Conservation (phyloP, 2,888 invertebrate genomes). For the Scaptodrosophila latifasciaeformis region DNA sequence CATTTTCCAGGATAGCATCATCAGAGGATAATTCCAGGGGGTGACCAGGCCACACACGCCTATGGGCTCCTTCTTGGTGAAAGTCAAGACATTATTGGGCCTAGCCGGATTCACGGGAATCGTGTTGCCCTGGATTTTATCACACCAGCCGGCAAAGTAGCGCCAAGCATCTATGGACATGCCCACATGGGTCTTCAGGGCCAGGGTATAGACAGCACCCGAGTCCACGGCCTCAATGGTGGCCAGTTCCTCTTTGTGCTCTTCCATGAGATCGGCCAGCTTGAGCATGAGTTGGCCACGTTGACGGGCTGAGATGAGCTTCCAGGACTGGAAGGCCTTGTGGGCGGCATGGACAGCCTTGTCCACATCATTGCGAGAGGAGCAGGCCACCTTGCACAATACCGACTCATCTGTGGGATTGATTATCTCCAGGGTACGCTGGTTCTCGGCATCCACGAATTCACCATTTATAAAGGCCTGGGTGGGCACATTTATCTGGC, state of each 20-base stretch:
- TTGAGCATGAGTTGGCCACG: conserved; percentile 89
- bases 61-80: conserved; percentile 93
- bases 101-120: conserved; percentile 95
- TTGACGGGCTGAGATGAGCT: conserved; percentile 94
- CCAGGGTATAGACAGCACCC: conserved; percentile 97
- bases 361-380: conserved; percentile 87
- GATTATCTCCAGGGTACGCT: conserved; percentile 80
- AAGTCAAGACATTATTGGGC: conserved; percentile 91
- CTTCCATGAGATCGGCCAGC: conserved; percentile 95
- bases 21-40: conserved; percentile 98
- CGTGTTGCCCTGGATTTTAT: conserved; percentile 93
- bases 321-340: conserved; percentile 94
- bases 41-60: conserved; percentile 95
- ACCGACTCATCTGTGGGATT: conserved; percentile 91
- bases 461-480: conserved; percentile 94
- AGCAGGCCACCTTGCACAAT: conserved; percentile 85
- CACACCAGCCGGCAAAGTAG: conserved; percentile 98
- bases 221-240: conserved; percentile 95
- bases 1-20: conserved; percentile 99
- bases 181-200: conserved; percentile 96
- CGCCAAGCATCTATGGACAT: conserved; percentile 99
- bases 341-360: conserved; percentile 91
- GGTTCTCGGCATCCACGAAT: conserved; percentile 86
- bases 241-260: conserved; percentile 95
- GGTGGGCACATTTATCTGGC: conserved; percentile 88